phyloP scores from a whole-genome alignment of 2,113 vertebrate species.

The Collichthys lucidus region DNA sequence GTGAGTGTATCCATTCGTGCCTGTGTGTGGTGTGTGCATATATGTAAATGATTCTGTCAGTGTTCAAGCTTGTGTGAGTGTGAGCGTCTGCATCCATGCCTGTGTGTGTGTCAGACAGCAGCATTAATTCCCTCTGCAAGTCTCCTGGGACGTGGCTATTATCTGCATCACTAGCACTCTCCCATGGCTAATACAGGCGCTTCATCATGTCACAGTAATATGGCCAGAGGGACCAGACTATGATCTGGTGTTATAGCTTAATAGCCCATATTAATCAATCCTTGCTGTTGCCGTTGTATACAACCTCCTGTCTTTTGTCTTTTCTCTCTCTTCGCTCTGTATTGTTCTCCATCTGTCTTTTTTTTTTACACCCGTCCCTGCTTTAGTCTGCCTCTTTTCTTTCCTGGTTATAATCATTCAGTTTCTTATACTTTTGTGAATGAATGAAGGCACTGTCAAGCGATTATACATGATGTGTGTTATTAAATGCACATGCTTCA shows the following conservation, averaged over 20 bases:
- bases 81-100: slow-evolving; percentile 19
- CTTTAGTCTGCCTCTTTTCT: slow-evolving; percentile 36
- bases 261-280: slow-evolving; percentile 78
- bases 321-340: slow-evolving; percentile 44
- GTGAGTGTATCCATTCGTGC: neutral
- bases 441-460: neutral
- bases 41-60: slow-evolving; percentile 53
- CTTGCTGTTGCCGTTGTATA: slow-evolving; percentile 59
- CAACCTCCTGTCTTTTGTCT: slow-evolving; percentile 74
- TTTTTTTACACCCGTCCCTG: slow-evolving; percentile 11
- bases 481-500: slow-evolving; percentile 2
- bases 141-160: slow-evolving; percentile 80
- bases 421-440: slow-evolving; percentile 34
- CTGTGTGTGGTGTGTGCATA: neutral
- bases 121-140: slow-evolving; percentile 76
- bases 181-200: slow-evolving; percentile 75
- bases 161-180: slow-evolving; percentile 82
- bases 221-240: slow-evolving; percentile 77
- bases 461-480: neutral
- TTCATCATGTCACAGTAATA: slow-evolving; percentile 81
- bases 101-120: slow-evolving; percentile 62
- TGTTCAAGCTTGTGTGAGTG: slow-evolving; percentile 27
- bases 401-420: slow-evolving; percentile 24
- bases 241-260: slow-evolving; percentile 81
- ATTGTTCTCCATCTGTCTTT: slow-evolving; percentile 61